phyloP scores from a whole-genome alignment of 2,797 vertebrate species.

The Sebastolobus alascanus region DNA sequence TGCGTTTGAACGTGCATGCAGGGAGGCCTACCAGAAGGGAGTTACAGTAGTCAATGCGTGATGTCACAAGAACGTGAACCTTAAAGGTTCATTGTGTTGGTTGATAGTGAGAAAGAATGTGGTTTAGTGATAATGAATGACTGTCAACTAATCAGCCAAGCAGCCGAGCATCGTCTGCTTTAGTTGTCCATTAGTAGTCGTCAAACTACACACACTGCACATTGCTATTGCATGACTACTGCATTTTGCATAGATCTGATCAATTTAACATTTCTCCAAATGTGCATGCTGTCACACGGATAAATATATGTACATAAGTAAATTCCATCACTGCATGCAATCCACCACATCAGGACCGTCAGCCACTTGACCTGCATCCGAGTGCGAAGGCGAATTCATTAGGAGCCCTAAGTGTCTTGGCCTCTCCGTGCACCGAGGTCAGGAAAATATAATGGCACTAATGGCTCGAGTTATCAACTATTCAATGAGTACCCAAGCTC shows the following conservation, averaged over 20 bases:
- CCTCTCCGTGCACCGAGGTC: conserved; percentile 46
- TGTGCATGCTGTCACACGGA: background rate
- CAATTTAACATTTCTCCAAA: conserved; percentile 6
- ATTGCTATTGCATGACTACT: conserved; percentile 15
- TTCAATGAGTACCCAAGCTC: conserved; percentile 45
- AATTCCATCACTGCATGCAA: conserved; percentile 4
- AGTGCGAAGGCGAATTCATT: conserved; percentile 53
- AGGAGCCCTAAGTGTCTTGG: conserved; percentile 32
- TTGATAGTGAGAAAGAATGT: conserved; percentile 1
- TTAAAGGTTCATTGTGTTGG: background rate
- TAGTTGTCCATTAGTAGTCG: conserved; percentile 23
- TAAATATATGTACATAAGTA: background rate
- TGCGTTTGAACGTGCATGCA: too few species aligned
- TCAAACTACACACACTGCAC: conserved; percentile 6
- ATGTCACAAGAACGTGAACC: too few species aligned
- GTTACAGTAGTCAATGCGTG: too few species aligned
- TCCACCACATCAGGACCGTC: background rate
- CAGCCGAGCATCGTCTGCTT: conserved; percentile 19
- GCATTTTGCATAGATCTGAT: background rate
- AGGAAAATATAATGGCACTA: conserved; percentile 36
- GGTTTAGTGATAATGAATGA: conserved; percentile 11
- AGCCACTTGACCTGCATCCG: conserved; percentile 8
- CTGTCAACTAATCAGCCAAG: background rate
- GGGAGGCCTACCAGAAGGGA: too few species aligned
- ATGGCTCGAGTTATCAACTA: conserved; percentile 50